Conservation (phyloP, 2,113 vertebrate genomes). For the Athene noctua region DNA sequence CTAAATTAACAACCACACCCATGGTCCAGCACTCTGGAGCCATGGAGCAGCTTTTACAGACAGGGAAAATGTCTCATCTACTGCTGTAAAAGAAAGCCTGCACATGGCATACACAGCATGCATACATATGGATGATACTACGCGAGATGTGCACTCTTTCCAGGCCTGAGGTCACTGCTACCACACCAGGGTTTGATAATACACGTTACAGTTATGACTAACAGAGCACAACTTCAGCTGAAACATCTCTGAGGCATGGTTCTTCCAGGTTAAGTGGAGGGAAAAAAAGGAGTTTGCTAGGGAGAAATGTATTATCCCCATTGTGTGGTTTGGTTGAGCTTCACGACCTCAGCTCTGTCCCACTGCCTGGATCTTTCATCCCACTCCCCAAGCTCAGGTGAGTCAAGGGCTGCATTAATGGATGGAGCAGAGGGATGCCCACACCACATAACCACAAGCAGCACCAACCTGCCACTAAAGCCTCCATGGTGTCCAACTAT, state of each 20-base stretch:
- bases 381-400: background rate
- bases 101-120: background rate
- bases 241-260: background rate
- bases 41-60: background rate
- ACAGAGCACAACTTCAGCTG: background rate
- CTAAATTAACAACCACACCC: background rate
- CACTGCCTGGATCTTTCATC: background rate
- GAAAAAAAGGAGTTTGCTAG: accelerated
- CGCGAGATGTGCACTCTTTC: accelerated
- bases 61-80: background rate
- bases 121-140: background rate
- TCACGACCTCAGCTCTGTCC: background rate
- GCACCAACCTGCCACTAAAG: background rate
- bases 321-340: background rate
- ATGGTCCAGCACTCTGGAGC: background rate
- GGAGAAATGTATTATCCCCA: background rate
- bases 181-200: background rate
- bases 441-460: background rate
- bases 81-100: background rate
- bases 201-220: background rate
- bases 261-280: background rate
- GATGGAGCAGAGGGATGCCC: background rate
- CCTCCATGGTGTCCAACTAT: accelerated
- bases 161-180: background rate
- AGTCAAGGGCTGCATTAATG: background rate